Base-by-base conservation (phyloP, 2,113 vertebrate species). In the Rattus rattus region DNA sequence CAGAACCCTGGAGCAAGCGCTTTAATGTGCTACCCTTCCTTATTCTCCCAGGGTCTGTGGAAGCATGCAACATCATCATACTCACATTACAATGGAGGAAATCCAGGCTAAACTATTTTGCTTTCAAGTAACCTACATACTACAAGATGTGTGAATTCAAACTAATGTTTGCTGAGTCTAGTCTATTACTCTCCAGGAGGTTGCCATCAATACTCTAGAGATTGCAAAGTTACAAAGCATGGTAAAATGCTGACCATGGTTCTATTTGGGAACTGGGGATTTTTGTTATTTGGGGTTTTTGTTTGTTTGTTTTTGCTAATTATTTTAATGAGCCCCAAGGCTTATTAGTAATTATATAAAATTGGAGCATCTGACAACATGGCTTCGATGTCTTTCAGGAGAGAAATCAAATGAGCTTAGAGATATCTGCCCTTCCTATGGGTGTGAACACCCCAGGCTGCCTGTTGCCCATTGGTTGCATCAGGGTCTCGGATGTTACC, bases 341-440 rank as follows among this genome's bases (percentile, higher is more conserved):
- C 67, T 86, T 96, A 73, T 39, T 36, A 39, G 70, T 73, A 39
- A 9, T 49, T 69, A 96, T 59, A 59, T 52, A 90, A 72, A 92
- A 88, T 19, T 9, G 20, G 33, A 85, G 90, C 52, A 56, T 43
- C 54, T 89, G n/a, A 59, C 59, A 79, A 52, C 39, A 43, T 19
- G 49, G 24, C n/a, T n/a, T 87, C 56, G 14, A 2, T 59, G 36
- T 73, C 10, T 43, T 94, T 26, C 19, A 77, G 54, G 43, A 43
- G 36, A 92, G 76, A 96, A 95, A 90, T 94, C 94, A 88, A 43
- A 70, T 7, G 67, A 61, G 33, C 65, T 88, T 43, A 88, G 70
- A 80, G 75, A 88, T 47, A 76, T 49, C 59, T 63, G 76, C 8
- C 56, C 49, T 90, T 92, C 54, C 28, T 33, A 4, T 7, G 88